Evolutionary conservation across 2,888 invertebrate species (phyloP), one percentile per base, ranked within the genome.

Genomic region (Oscheius sp.): DNA sequence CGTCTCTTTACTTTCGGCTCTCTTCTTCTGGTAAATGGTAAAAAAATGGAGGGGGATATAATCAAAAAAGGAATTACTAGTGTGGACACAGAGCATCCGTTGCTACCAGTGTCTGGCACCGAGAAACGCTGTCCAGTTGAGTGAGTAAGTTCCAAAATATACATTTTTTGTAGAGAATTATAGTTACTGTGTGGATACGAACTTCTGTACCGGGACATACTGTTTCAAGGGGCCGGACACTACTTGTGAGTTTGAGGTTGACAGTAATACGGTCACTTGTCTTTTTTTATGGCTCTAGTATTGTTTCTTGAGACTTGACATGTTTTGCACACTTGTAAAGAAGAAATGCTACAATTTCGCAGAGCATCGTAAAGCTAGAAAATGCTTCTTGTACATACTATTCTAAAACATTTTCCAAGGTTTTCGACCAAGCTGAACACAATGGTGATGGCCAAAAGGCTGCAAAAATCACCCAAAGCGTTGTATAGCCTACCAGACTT

Each of bases 151-250:
- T 13, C 3, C 4, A 42, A 42, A 29, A 35, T 13, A 21, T 48
- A 4, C 2, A 42, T 3, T 48, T 29, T 2, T 9, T 9, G 1
- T 35, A 35, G n/a, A 4, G 7, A 13, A n/a, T 68, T 55, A 21
- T 55, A 68, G 68, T 2, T 68, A 53, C 35, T 68, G 68, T 37
- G 21, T 21, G 29, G 68, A 68, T 13, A 29, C 13, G 5, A 55
- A 51, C 9, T 68, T 35, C 42, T 68, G 68, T 29, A 68, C 55
- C 3, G 68, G 68, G 4, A 55, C 53, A 2, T 68, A 68, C n/a
- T 68, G 68, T 35, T 68, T 68, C 55, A 68, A 68, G 37, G 68
- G 68, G 11, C 68, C 68, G 29, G 68, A 68, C 33, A 37, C 53
- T 10, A 55, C 55, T 13, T 68, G 65, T 65, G 29, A 65, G 65